A percentile compares a stretch with the other conserved stretches of the same genome.
phyloP scores from a whole-genome alignment of 2,797 vertebrate genomes.

The Notolepis coatsorum region DNA sequence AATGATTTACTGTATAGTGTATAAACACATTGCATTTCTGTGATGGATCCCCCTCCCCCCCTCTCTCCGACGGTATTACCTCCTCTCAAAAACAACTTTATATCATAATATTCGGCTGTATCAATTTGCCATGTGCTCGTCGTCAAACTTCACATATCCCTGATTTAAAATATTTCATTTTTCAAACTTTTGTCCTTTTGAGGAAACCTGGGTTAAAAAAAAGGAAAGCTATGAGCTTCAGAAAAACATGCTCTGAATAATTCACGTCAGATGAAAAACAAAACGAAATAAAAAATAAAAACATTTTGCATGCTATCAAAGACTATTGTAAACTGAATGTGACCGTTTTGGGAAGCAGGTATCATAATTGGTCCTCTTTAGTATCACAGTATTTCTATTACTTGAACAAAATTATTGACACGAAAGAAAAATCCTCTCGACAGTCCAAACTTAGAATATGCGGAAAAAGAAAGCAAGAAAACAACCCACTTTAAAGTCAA shows the following conservation, averaged over 20 bases:
- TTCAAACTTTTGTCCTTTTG: constrained; percentile 9
- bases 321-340: constrained; percentile 30
- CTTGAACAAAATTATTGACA: constrained; percentile 34
- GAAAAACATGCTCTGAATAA: constrained; percentile 10
- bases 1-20: constrained; percentile 35
- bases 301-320: neutral
- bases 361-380: constrained; percentile 41
- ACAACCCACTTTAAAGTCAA: constrained; percentile 7
- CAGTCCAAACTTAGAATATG: constrained; percentile 2
- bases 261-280: neutral
- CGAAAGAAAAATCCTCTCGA: constrained; percentile 17
- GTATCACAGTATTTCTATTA: constrained; percentile 50
- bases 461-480: neutral
- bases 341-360: constrained; percentile 11
- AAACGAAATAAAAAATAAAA: neutral
- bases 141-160: constrained; percentile 34
- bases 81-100: constrained; percentile 24
- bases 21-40: constrained; percentile 35
- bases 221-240: neutral
- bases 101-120: neutral
- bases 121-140: constrained; percentile 5
- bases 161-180: constrained; percentile 23
- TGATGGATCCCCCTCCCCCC: neutral
- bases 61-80: neutral
- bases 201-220: neutral